Conservation (phyloP, 35 echinoderm and acorn worm genomes). For the Ophiothrix spiculata region DNA sequence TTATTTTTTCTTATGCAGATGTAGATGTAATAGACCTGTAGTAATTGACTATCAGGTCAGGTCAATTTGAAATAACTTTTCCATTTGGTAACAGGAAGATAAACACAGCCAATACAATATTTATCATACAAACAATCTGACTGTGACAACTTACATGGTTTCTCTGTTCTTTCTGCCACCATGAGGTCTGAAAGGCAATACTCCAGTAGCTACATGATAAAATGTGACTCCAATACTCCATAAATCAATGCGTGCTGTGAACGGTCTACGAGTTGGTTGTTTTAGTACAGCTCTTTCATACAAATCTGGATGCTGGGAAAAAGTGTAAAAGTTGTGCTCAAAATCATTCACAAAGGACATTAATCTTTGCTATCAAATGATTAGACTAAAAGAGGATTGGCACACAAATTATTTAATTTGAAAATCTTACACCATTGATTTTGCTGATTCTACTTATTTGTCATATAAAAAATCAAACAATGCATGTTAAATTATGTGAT, state of each 20-base stretch:
- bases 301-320: constrained; percentile 77
- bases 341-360: too few species aligned
- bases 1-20: too few species aligned
- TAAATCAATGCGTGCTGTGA: constrained; percentile 79
- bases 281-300: constrained; percentile 91
- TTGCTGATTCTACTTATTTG: neutral
- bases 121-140: too few species aligned
- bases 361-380: too few species aligned
- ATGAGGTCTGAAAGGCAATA: constrained; percentile 80
- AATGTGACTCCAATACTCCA: constrained; percentile 93
- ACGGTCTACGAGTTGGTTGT: constrained; percentile 45
- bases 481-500: too few species aligned
- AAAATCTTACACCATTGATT: neutral
- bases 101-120: too few species aligned
- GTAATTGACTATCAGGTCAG: too few species aligned
- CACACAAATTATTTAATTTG: neutral
- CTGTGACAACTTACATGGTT: constrained; percentile 66
- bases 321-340: constrained; percentile 21
- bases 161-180: constrained; percentile 91
- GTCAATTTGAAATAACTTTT: too few species aligned
- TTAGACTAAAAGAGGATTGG: neutral
- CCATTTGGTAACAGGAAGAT: too few species aligned
- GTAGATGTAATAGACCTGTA: too few species aligned
- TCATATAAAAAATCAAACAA: too few species aligned
- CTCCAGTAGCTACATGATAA: constrained; percentile 81